Conservation (phyloP, 2,888 invertebrate genomes). For the Conistra vaccinii region DNA sequence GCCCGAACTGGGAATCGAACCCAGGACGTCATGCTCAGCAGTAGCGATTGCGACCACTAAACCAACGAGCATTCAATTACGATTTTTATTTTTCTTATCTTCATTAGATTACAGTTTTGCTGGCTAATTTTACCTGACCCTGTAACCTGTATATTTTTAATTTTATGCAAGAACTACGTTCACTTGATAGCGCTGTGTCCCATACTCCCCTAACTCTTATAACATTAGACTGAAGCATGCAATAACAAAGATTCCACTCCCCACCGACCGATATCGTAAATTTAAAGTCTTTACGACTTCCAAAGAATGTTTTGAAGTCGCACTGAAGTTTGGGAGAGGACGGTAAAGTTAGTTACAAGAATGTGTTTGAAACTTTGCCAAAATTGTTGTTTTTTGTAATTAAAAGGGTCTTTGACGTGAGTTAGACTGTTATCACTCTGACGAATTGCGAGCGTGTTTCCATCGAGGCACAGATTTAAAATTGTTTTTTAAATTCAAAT, state of each 20-base stretch:
- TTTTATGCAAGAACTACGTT: neutral
- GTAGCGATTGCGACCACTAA: too few species aligned
- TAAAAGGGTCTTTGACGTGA: neutral
- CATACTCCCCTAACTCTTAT: neutral
- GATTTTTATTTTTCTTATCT: too few species aligned
- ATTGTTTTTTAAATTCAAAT: too few species aligned
- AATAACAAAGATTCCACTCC: conserved; percentile 18
- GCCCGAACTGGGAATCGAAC: too few species aligned
- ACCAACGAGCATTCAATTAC: too few species aligned
- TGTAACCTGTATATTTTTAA: neutral
- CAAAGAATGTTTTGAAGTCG: conserved; percentile 36
- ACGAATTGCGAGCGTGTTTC: neutral
- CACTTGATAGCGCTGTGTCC: neutral
- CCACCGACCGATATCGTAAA: conserved; percentile 20
- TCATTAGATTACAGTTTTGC: too few species aligned
- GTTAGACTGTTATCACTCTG: neutral
- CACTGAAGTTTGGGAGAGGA: conserved; percentile 10
- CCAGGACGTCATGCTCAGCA: too few species aligned
- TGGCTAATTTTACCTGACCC: too few species aligned
- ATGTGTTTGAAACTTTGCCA: conserved; percentile 9
- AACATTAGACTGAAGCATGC: conserved; percentile 5
- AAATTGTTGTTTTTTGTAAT: conserved; percentile 22
- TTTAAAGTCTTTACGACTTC: conserved; percentile 33
- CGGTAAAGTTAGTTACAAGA: conserved; percentile 11
- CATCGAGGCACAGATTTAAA: too few species aligned